Evolutionary conservation across 2,888 invertebrate genomes (phyloP).

Genomic region (Mechanitis mazaeus): DNA sequence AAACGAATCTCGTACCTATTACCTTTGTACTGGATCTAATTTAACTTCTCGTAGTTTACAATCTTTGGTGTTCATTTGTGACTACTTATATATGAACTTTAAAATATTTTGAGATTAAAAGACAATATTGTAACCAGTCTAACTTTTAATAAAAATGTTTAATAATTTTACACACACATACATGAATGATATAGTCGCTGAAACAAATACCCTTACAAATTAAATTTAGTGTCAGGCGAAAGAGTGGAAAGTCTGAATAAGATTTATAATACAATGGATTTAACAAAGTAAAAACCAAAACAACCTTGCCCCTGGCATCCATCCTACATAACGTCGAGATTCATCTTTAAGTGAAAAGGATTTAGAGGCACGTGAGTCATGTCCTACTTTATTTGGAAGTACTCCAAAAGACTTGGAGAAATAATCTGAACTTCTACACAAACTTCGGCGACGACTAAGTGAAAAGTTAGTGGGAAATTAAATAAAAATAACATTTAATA

Average conservation of each 20-base stretch:
- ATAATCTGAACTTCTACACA: slow-evolving; percentile 54
- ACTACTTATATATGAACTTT: not conserved
- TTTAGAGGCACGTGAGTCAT: slow-evolving; percentile 27
- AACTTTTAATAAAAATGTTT: no score
- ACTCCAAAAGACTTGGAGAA: slow-evolving; percentile 57
- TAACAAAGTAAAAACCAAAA: slow-evolving; percentile 16
- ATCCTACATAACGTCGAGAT: slow-evolving; percentile 20
- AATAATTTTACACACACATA: no score
- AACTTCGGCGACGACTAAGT: slow-evolving; percentile 55
- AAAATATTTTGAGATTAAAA: no score
- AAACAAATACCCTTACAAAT: no score
- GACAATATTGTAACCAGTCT: no score
- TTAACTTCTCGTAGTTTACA: slow-evolving; percentile 5
- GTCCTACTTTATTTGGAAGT: slow-evolving; percentile 49
- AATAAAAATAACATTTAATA: slow-evolving; percentile 34
- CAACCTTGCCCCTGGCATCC: slow-evolving; percentile 15
- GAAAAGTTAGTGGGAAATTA: slow-evolving; percentile 57
- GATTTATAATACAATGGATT: slow-evolving; percentile 2
- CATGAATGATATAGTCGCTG: no score
- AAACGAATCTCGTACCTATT: slow-evolving; percentile 10
- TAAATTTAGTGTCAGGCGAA: not conserved
- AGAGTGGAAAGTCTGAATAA: not conserved
- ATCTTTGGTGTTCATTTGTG: not conserved
- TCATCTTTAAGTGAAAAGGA: slow-evolving; percentile 23
- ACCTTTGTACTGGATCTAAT: slow-evolving; percentile 3